phyloP scores from a whole-genome alignment of 2,888 invertebrate genomes.

The Arge pagana region DNA sequence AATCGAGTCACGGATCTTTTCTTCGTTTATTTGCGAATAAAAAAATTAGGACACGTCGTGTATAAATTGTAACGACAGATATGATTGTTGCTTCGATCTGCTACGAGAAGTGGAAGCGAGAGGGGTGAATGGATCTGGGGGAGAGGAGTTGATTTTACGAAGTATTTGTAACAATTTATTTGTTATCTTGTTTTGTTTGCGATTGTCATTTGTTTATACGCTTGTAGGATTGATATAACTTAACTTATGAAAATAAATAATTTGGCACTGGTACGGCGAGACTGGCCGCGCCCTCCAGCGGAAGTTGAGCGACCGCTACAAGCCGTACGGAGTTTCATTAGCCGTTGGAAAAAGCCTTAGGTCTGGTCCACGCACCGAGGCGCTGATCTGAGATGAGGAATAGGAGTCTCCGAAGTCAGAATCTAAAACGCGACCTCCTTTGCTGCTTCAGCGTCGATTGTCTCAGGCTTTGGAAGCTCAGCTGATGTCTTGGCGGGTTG shows the following conservation, averaged over 20 bases:
- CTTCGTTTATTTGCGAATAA: slow-evolving; percentile 24
- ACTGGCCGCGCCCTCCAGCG: slow-evolving; percentile 37
- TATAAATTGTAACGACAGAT: no score
- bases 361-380: slow-evolving; percentile 21
- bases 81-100: no score
- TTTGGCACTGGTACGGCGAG: slow-evolving; percentile 38
- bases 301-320: slow-evolving; percentile 41
- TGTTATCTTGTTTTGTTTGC: slow-evolving; percentile 27
- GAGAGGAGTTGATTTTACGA: no score
- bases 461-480: slow-evolving; percentile 9
- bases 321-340: slow-evolving; percentile 36
- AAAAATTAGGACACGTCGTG: no score
- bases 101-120: no score
- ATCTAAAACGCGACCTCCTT: slow-evolving; percentile 24
- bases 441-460: slow-evolving; percentile 23
- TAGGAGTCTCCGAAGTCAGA: slow-evolving; percentile 20
- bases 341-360: slow-evolving; percentile 27
- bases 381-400: slow-evolving; percentile 1
- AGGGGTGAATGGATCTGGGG: no score
- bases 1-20: slow-evolving; percentile 48
- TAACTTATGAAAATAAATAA: slow-evolving; percentile 34
- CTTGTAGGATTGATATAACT: slow-evolving; percentile 26
- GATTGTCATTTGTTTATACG: slow-evolving; percentile 23
- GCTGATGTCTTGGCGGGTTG: not conserved
- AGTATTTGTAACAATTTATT: slow-evolving; percentile 26